Conservation (phyloP, 2,797 vertebrate genomes). For the Champsocephalus gunnari region DNA sequence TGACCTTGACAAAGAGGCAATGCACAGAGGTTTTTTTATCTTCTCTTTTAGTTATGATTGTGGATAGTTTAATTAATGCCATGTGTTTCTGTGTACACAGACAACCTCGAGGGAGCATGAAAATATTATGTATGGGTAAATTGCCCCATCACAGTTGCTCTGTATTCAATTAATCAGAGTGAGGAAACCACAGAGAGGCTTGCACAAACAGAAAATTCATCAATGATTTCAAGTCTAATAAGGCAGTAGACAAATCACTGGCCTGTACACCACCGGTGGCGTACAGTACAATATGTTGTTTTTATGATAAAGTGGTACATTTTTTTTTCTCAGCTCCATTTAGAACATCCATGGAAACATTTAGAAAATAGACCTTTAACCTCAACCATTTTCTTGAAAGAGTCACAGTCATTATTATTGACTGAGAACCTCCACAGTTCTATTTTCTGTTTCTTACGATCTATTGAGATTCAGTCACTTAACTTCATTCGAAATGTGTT, state of each 20-base stretch:
- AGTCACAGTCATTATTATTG: conserved; percentile 28
- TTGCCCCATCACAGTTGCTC: conserved; percentile 45
- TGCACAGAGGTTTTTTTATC: conserved; percentile 15
- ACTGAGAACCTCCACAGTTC: conserved; percentile 19
- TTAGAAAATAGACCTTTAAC: conserved; percentile 5
- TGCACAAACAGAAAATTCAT: conserved; percentile 57
- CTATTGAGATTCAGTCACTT: conserved; percentile 30
- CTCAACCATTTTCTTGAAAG: conserved; percentile 12
- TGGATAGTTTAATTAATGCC: conserved; percentile 63
- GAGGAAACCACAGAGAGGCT: conserved; percentile 39
- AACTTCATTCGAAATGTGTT: conserved; percentile 3
- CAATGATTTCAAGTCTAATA: conserved; percentile 61
- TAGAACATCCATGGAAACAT: conserved; percentile 5
- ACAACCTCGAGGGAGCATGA: conserved; percentile 42
- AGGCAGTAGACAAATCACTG: conserved; percentile 51
- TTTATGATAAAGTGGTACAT: conserved; percentile 20
- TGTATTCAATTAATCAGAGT: conserved; percentile 67
- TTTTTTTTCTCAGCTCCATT: conserved; percentile 4
- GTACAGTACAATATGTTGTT: conserved; percentile 28
- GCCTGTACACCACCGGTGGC: conserved; percentile 11
- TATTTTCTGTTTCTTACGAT: conserved; percentile 27
- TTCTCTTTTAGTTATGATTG: conserved; percentile 30
- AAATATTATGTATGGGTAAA: conserved; percentile 62
- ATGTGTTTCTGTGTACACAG: conserved; percentile 46
- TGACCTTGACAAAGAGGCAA: conserved; percentile 26